Evolutionary conservation across 1,140 invertebrate genomes (phyloP).

Genomic region (Cydia strobilella): DNA sequence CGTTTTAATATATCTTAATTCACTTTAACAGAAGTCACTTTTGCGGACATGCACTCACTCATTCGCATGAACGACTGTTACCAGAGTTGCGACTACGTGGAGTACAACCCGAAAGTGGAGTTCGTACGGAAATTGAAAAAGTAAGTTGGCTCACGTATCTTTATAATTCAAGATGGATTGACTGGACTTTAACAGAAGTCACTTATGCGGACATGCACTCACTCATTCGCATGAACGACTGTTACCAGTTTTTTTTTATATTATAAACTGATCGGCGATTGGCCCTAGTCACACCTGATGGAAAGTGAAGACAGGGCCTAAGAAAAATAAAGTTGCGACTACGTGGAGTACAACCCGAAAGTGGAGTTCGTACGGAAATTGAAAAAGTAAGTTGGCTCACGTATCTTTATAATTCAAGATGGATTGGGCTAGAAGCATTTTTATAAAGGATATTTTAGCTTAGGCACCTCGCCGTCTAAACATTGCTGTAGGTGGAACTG

Average conservation of each 20-base stretch:
- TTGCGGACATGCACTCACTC: constrained; percentile 48
- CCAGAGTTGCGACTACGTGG: constrained; percentile 61
- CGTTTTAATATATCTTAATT: neutral
- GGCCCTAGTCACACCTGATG: too few relatives aligned
- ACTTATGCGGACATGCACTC: constrained; percentile 48
- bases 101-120: constrained; percentile 61
- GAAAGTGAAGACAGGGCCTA: too few relatives aligned
- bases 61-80: constrained; percentile 55
- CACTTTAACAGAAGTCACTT: constrained; percentile 44
- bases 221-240: constrained; percentile 49
- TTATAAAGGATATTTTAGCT: too few relatives aligned
- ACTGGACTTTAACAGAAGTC: constrained; percentile 45
- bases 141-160: too few relatives aligned
- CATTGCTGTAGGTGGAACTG: too few relatives aligned
- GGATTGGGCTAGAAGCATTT: too few relatives aligned
- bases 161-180: too few relatives aligned
- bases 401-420: too few relatives aligned
- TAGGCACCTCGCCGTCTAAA: too few relatives aligned
- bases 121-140: constrained; percentile 36
- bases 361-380: constrained; percentile 45
- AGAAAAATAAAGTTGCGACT: constrained; percentile 66
- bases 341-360: constrained; percentile 61
- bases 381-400: too few relatives aligned
- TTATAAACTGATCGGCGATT: too few relatives aligned
- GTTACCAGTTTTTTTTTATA: too few relatives aligned